Percentiles rank a stretch among this genome's conserved stretches.
phyloP scores from a whole-genome alignment of 1,140 invertebrate genomes.

The Limonius californicus region DNA sequence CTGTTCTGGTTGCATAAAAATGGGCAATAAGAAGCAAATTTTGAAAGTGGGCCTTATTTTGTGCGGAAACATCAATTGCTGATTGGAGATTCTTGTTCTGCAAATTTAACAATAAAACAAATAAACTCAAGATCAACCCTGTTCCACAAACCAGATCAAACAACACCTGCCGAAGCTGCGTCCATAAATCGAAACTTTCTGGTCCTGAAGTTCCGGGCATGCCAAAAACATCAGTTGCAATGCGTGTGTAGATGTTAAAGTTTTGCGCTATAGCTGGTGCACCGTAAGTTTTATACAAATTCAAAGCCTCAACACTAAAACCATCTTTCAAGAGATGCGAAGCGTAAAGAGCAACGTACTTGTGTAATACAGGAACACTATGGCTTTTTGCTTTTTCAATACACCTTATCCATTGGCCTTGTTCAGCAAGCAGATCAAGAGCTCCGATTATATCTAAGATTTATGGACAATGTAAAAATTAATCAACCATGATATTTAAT shows the following conservation, averaged over 20 bases:
- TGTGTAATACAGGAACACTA: conserved; percentile 69
- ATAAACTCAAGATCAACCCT: no score
- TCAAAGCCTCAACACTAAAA: conserved; percentile 60
- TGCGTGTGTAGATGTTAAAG: conserved; percentile 79
- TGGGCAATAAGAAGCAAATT: conserved; percentile 49
- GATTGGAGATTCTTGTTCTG: conserved; percentile 38
- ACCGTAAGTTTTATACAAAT: conserved; percentile 73
- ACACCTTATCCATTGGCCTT: conserved; percentile 89
- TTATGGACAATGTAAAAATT: neutral
- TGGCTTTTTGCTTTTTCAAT: conserved; percentile 81
- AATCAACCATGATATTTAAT: neutral
- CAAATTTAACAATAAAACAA: neutral
- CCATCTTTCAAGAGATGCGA: conserved; percentile 70
- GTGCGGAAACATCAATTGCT: conserved; percentile 33
- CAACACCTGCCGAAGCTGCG: conserved; percentile 65
- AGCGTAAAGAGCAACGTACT: conserved; percentile 84
- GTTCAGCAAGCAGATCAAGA: conserved; percentile 81
- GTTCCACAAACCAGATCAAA: conserved; percentile 61
- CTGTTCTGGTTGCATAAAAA: conserved; percentile 54
- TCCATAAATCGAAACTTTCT: conserved; percentile 60
- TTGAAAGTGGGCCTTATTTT: conserved; percentile 43
- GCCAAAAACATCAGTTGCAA: conserved; percentile 62
- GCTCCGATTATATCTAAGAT: conserved; percentile 67
- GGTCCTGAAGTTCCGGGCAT: conserved; percentile 52
- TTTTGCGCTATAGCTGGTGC: conserved; percentile 77